A percentile compares a stretch with the other conserved stretches of the same genome.
Conservation (phyloP, 2,888 invertebrate species). For the Cephus pulcher region DNA sequence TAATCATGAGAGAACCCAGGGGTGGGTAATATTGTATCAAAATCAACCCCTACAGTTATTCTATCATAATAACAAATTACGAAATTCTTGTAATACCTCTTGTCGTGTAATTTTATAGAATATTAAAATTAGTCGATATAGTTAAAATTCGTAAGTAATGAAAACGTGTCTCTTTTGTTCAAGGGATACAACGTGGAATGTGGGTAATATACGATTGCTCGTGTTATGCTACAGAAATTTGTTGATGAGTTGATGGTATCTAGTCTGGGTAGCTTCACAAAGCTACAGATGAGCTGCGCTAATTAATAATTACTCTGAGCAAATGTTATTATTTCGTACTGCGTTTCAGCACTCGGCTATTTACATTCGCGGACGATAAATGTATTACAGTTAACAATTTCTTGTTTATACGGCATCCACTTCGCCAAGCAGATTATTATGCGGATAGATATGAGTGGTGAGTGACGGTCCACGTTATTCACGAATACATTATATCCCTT, state of each 20-base stretch:
- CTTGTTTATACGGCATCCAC: not conserved
- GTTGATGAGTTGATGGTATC: not conserved
- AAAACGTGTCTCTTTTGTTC: no score
- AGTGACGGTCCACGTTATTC: not conserved
- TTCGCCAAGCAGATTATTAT: not conserved
- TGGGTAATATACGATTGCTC: no score
- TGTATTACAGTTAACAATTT: not conserved
- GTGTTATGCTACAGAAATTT: not conserved
- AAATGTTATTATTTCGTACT: slow-evolving; percentile 6
- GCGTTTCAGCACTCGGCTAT: not conserved
- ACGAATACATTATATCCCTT: not conserved
- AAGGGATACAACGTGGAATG: no score
- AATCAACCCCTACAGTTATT: slow-evolving; percentile 1
- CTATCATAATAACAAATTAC: no score
- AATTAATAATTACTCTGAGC: slow-evolving; percentile 6
- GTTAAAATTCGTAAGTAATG: no score
- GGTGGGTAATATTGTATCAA: slow-evolving; percentile 10
- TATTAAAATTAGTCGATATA: no score
- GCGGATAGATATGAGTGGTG: not conserved
- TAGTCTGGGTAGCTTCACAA: not conserved
- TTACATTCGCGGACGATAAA: not conserved
- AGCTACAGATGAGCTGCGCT: no score
- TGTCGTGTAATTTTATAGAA: no score
- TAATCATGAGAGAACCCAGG: not conserved
- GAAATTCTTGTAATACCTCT: no score